Percentiles rank a stretch among this genome's conserved stretches.
Evolutionary conservation across 1,140 invertebrate species (phyloP).

Genomic region (Zaprionus ghesquierei): DNA sequence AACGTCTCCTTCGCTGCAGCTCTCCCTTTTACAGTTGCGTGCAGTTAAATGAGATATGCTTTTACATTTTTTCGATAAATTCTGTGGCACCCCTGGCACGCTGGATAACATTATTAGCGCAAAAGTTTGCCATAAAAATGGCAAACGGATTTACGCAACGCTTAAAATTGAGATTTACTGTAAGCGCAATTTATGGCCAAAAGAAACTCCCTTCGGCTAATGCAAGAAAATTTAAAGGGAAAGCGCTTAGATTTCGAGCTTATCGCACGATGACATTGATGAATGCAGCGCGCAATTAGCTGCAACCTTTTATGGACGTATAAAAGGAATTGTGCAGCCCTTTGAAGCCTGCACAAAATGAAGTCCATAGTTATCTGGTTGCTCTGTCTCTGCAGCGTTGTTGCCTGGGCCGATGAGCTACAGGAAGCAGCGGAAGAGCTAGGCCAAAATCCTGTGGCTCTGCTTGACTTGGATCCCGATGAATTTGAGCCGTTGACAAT

Average conservation of each 20-base stretch:
- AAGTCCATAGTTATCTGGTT: conserved; percentile 15
- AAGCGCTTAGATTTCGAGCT: conserved; percentile 23
- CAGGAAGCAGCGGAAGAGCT: not conserved
- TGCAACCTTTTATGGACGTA: not conserved
- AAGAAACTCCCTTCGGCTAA: not conserved
- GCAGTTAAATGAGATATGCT: conserved; percentile 78
- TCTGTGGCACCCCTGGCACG: conserved; percentile 26
- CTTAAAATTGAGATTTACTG: conserved; percentile 76
- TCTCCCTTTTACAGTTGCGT: conserved; percentile 34
- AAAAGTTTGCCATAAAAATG: conserved; percentile 69
- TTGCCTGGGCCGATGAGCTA: not conserved
- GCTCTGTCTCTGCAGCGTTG: conserved; percentile 8
- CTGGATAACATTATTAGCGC: conserved; percentile 69
- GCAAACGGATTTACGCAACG: conserved; percentile 71
- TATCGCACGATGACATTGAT: conserved; percentile 58
- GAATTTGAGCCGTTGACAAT: not conserved
- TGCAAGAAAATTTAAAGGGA: conserved; percentile 17
- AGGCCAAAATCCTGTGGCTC: too few relatives aligned
- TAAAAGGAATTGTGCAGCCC: conserved; percentile 10
- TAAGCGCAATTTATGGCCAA: conserved; percentile 61
- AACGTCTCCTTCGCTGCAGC: conserved; percentile 46
- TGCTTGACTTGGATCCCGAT: not conserved
- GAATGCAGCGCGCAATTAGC: conserved; percentile 42
- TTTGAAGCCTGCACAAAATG: conserved; percentile 19
- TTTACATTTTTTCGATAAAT: conserved; percentile 80